Evolutionary conservation across 2,113 vertebrate genomes (phyloP).

Genomic region (Bufo gargarizans): DNA sequence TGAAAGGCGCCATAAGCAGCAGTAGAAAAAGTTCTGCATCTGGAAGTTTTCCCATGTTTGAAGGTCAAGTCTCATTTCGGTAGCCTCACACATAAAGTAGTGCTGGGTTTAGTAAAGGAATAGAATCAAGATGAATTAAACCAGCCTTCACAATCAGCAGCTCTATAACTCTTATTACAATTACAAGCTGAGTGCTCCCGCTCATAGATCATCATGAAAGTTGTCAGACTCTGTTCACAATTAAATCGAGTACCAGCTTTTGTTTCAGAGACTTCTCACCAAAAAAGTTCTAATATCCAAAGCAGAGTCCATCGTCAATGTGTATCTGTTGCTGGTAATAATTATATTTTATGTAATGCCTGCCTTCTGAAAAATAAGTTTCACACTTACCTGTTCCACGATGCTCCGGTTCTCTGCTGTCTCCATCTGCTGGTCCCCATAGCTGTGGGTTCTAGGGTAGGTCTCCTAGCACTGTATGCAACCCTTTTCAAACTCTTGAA

Average conservation of each 20-base stretch:
- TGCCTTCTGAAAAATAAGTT: too few species aligned
- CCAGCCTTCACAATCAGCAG: conserved; percentile 43
- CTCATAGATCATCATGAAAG: conserved; percentile 47
- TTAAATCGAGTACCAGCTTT: conserved; percentile 51
- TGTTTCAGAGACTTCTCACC: background rate
- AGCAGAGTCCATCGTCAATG: too few species aligned
- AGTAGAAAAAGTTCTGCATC: background rate
- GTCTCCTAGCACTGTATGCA: too few species aligned
- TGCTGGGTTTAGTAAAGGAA: background rate
- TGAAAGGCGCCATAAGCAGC: conserved; percentile 38
- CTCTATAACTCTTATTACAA: conserved; percentile 52
- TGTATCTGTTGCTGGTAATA: too few species aligned
- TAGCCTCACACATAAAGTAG: conserved; percentile 32
- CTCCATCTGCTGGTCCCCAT: too few species aligned
- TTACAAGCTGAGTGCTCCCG: conserved; percentile 45
- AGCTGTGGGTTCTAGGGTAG: too few species aligned
- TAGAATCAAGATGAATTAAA: conserved; percentile 15
- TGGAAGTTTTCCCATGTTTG: conserved; percentile 26
- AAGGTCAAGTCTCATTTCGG: conserved; percentile 40
- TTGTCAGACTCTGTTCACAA: conserved; percentile 49
- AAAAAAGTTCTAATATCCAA: background rate
- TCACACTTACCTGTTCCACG: too few species aligned
- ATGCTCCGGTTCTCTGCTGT: too few species aligned
- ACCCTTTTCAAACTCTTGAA: too few species aligned
- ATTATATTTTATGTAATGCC: too few species aligned